phyloP scores from a whole-genome alignment of 2,113 vertebrate species.

The Oncorhynchus keta region DNA sequence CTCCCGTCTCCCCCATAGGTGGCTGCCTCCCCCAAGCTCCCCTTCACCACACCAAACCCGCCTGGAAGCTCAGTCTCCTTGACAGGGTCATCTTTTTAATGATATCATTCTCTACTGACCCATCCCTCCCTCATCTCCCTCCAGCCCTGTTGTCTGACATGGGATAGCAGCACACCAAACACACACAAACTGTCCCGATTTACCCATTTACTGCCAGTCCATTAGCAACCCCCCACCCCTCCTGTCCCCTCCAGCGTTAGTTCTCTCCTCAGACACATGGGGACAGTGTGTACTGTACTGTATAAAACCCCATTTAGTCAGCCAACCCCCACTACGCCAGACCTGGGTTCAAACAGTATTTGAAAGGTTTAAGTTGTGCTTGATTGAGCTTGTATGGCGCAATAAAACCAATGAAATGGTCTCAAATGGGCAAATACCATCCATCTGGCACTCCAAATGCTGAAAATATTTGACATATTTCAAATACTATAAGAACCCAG shows the following conservation, averaged over 20 bases:
- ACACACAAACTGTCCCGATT: not conserved
- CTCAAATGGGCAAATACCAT: no score
- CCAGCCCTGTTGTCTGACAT: not conserved
- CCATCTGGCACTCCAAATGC: no score
- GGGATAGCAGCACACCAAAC: not conserved
- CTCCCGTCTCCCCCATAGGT: slow-evolving; percentile 4
- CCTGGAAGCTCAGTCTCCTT: slow-evolving; percentile 37
- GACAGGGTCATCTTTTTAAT: slow-evolving; percentile 61
- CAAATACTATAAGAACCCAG: no score
- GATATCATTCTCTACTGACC: slow-evolving; percentile 40
- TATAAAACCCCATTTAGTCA: no score
- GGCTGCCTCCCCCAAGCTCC: not conserved
- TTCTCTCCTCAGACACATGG: no score
- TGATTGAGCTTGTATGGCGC: no score
- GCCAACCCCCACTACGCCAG: no score
- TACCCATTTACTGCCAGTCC: slow-evolving; percentile 19
- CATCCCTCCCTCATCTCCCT: not conserved
- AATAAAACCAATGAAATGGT: no score
- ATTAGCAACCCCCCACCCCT: slow-evolving; percentile 17
- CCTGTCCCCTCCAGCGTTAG: not conserved
- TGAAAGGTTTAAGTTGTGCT: no score
- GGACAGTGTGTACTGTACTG: no score
- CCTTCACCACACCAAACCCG: slow-evolving; percentile 16
- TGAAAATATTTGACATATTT: no score
- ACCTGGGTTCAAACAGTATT: no score